Conservation (phyloP, 2,888 invertebrate genomes). For the Strigamia maritima region DNA sequence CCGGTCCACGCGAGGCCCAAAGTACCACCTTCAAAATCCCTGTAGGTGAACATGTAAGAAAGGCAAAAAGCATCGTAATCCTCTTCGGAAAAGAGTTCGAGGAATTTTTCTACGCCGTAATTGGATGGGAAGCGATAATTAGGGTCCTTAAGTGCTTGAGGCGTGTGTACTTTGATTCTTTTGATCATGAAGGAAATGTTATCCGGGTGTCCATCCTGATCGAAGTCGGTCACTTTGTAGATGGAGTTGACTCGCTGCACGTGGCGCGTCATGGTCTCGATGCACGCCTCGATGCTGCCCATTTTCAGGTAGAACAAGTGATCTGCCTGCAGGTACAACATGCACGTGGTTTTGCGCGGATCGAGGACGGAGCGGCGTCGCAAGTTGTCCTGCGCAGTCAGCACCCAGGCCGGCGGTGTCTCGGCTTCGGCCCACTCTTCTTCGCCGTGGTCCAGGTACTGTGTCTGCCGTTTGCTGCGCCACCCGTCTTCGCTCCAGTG, state of each 20-base stretch:
- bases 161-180: conserved; percentile 87
- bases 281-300: conserved; percentile 88
- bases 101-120: conserved; percentile 96
- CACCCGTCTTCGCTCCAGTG: background rate
- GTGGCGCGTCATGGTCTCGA: conserved; percentile 90
- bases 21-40: conserved; percentile 93
- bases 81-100: conserved; percentile 95
- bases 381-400: conserved; percentile 35
- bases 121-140: conserved; percentile 87
- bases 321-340: conserved; percentile 87
- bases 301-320: conserved; percentile 94
- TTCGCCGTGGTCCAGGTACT: conserved; percentile 37
- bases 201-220: conserved; percentile 85
- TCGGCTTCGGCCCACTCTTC: conserved; percentile 25
- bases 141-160: conserved; percentile 77
- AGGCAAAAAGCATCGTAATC: conserved; percentile 98
- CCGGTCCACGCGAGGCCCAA: conserved; percentile 98
- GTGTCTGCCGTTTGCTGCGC: conserved; percentile 36
- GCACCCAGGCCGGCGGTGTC: background rate
- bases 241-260: conserved; percentile 81
- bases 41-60: conserved; percentile 97
- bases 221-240: conserved; percentile 66
- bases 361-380: conserved; percentile 60
- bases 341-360: conserved; percentile 87
- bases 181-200: conserved; percentile 95